These are phyloP conservation scores for Orestias chungarensis DNA, from an alignment of 2,797 vertebrate genomes.

Conservation along the genomic window DNA sequence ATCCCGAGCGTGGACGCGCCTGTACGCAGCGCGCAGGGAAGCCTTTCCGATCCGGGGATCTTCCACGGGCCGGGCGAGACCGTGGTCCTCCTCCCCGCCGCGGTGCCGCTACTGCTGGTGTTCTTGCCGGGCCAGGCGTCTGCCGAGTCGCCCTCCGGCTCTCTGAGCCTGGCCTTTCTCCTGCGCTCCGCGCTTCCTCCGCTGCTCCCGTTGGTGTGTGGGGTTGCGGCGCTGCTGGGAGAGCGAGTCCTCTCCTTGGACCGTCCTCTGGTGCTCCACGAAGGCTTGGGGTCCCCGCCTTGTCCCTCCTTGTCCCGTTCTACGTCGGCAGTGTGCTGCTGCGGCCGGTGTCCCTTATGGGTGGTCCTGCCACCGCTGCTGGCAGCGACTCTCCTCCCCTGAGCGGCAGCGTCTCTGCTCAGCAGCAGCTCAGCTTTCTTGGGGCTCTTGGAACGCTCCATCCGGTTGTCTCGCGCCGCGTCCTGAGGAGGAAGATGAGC, in stretches of 20 bases:
- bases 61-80: conserved; percentile 97
- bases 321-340: conserved; percentile 72
- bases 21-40: conserved; percentile 88
- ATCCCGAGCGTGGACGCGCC: conserved; percentile 92
- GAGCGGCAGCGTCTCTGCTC: conserved; percentile 71
- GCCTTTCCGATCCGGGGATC: conserved; percentile 95
- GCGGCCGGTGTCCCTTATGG: conserved; percentile 78
- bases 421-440: conserved; percentile 83
- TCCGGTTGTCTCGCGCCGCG: conserved; percentile 84
- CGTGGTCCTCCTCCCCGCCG: conserved; percentile 86
- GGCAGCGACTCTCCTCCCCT: conserved; percentile 69
- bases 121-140: conserved; percentile 80
- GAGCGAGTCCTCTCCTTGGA: conserved; percentile 79
- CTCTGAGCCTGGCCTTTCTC: conserved; percentile 76
- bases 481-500: conserved; percentile 88
- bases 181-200: conserved; percentile 69
- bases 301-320: conserved; percentile 75
- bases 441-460: conserved; percentile 87
- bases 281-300: conserved; percentile 75
- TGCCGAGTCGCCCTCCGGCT: conserved; percentile 76
- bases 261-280: conserved; percentile 79
- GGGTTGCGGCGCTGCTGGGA: conserved; percentile 72
- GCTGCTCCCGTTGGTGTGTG: conserved; percentile 74
- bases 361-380: conserved; percentile 83
- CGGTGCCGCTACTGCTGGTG: conserved; percentile 62